These are phyloP conservation scores for Diacarnus erythraeanus DNA, from an alignment of 37 sponge, comb jelly and placozoan species.

Conservation along the genomic window DNA sequence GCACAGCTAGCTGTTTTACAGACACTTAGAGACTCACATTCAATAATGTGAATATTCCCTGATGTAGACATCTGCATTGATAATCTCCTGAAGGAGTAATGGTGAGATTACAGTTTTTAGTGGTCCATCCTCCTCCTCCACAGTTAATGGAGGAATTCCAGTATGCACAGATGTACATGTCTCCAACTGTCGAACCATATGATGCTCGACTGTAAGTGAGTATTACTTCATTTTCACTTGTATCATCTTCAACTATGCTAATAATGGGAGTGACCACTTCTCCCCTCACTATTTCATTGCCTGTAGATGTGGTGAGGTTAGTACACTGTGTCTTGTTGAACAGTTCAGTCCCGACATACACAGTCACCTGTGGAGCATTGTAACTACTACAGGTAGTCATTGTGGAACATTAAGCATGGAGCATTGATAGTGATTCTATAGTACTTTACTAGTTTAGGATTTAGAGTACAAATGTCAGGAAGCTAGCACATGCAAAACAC, in stretches of 20 bases:
- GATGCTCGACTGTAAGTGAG: background rate
- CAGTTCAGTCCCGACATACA: constrained; percentile 6
- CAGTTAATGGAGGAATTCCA: constrained; percentile 29
- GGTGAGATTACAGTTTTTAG: background rate
- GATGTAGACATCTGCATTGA: constrained; percentile 4
- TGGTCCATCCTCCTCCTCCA: constrained; percentile 32
- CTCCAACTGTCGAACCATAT: background rate
- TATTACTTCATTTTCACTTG: background rate
- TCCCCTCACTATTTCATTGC: background rate
- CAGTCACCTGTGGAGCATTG: constrained; percentile 31
- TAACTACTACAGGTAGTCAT: too few species aligned
- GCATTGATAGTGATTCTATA: too few species aligned
- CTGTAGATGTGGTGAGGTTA: background rate
- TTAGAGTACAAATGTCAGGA: background rate
- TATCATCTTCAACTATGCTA: constrained; percentile 10
- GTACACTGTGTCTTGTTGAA: constrained; percentile 3
- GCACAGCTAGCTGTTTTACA: too few species aligned
- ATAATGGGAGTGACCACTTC: constrained; percentile 21
- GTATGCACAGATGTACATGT: background rate
- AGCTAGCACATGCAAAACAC: too few species aligned
- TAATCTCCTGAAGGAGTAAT: background rate
- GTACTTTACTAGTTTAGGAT: too few species aligned
- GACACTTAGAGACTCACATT: constrained; percentile 15
- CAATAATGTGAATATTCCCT: constrained; percentile 13
- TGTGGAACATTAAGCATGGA: too few species aligned